Percentiles rank a stretch among this genome's conserved stretches.
phyloP scores from a whole-genome alignment of 2,797 vertebrate species.

The Manis pentadactyla region DNA sequence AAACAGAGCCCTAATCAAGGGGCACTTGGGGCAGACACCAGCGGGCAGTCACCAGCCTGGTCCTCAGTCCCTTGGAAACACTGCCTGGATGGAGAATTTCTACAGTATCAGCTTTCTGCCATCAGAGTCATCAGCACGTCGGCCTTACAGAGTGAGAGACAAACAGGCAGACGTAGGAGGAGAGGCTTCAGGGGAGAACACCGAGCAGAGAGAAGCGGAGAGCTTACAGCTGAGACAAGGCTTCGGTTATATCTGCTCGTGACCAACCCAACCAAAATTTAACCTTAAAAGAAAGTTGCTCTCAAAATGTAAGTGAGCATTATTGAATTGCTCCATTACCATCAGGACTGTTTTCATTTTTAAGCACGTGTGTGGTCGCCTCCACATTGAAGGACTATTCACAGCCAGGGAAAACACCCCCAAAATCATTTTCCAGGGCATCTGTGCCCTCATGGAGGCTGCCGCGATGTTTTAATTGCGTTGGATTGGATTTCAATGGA shows the following conservation, averaged over 20 bases:
- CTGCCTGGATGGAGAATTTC: neutral
- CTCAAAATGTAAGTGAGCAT: slow-evolving; percentile 32
- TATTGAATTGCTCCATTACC: slow-evolving; percentile 81
- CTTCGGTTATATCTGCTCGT: neutral
- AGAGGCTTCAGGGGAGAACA: rapidly evolving
- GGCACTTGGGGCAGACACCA: neutral
- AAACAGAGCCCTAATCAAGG: neutral
- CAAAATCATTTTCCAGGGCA: slow-evolving; percentile 85
- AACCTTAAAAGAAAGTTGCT: slow-evolving; percentile 28
- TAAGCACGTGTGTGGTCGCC: slow-evolving; percentile 82
- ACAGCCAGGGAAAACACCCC: slow-evolving; percentile 85
- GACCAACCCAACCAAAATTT: slow-evolving; percentile 38
- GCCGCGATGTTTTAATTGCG: slow-evolving; percentile 86
- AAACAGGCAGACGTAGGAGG: neutral
- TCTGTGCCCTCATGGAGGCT: slow-evolving; percentile 82
- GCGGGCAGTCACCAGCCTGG: too few species aligned
- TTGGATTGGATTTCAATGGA: slow-evolving; percentile 70
- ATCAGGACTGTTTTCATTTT: slow-evolving; percentile 80
- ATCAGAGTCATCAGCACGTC: neutral
- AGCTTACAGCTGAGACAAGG: neutral
- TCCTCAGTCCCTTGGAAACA: neutral
- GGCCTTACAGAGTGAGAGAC: neutral
- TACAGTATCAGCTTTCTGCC: neutral
- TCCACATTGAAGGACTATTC: slow-evolving; percentile 75
- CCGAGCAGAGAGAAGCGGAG: neutral